Evolutionary conservation across 2,888 invertebrate species (phyloP), one percentile per base, ranked within the genome.

Genomic region (Uloborus plumipes): DNA sequence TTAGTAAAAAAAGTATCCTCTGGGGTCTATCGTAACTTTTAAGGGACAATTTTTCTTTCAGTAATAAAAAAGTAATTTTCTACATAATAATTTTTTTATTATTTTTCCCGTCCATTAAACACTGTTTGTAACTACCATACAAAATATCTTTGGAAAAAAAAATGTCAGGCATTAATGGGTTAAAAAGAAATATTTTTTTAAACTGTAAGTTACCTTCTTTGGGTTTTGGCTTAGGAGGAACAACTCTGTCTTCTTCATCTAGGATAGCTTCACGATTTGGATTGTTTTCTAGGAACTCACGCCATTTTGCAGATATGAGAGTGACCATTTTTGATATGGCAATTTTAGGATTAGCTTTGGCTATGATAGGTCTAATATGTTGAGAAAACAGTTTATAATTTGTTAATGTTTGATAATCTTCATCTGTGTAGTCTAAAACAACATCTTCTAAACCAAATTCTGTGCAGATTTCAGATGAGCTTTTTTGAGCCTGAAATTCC

Each of bases 221-320:
- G 92, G 87, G 92, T 92, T 22, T 89, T 4, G 91, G 88, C 87
- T 92, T 92, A 1, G 84, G 88, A 89, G 85, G 66, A 91, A 92
- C 86, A 92, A 92, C 0, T 91, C 91, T 14, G 80, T 88, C 85
- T 67, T 85, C 84, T 84, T 87, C 81, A 55, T 86, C 85, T 22
- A 73, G 66, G 51, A 77, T 78, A 49, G 88, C 89, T 77, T 88
- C 87, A 85, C 16, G 91, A 91, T 86, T 86, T 22, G 87, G 88
- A 90, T 95, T 95, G 11, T 93, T 91, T 87, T 94, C 94, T 72
- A 94, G 94, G 90, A 99, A 99, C 88, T 98, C 94, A 31, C 98
- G 92, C 97, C 98, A 99, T 88, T 99, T 99, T 1, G 99, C 99
- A 0, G 97, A 97, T 20, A 99, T 95, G 85, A 99, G 90, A 93